Percentiles rank a stretch among this genome's conserved stretches.
Evolutionary conservation across 1,140 invertebrate genomes (phyloP).

Genomic region (Cheumatopsyche charites): DNA sequence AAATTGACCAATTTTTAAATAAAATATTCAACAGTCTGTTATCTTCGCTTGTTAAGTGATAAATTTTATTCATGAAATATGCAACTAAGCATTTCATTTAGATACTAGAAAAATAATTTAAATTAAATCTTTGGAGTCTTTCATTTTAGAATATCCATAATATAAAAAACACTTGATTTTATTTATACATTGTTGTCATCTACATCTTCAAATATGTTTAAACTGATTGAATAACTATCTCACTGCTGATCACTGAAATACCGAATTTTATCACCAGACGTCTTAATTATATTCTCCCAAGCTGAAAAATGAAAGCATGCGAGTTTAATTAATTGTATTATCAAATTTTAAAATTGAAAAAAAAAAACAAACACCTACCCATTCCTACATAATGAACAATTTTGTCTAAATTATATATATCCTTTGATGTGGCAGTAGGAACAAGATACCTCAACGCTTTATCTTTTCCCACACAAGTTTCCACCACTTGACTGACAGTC

Average conservation of each 20-base stretch:
- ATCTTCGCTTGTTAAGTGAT: too few species aligned
- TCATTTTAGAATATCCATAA: too few species aligned
- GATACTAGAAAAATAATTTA: too few species aligned
- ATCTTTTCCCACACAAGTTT: conserved; percentile 24
- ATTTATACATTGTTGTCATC: too few species aligned
- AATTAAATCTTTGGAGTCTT: too few species aligned
- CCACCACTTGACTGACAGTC: conserved; percentile 10
- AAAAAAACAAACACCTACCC: conserved; percentile 57
- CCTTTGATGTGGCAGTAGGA: conserved; percentile 38
- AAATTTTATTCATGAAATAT: too few species aligned
- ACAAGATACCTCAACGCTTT: conserved; percentile 40
- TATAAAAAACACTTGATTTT: too few species aligned
- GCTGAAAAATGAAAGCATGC: conserved; percentile 58
- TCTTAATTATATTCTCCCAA: conserved; percentile 62
- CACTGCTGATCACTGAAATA: conserved; percentile 57
- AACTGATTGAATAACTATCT: not conserved
- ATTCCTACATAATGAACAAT: conserved; percentile 68
- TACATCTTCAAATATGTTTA: too few species aligned
- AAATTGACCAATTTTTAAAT: too few species aligned
- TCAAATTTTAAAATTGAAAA: not conserved
- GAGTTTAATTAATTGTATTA: too few species aligned
- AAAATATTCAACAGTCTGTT: too few species aligned
- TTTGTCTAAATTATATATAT: conserved; percentile 63
- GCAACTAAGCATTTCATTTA: too few species aligned
- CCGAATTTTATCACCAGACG: conserved; percentile 56